Conservation (phyloP, 2,113 vertebrate species). For the Himantopus leucocephalus region DNA sequence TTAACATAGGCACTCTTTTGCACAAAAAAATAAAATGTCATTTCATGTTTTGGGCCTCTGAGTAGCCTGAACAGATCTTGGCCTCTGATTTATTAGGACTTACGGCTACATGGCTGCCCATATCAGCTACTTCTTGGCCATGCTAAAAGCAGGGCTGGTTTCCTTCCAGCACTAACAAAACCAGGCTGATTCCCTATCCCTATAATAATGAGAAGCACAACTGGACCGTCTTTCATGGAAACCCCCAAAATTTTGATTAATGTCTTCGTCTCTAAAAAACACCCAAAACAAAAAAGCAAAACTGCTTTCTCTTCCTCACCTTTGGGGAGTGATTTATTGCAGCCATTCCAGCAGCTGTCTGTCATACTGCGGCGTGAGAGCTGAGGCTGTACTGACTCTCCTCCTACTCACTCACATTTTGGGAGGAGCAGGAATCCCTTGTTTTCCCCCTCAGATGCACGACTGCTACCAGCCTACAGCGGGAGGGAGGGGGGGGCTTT, state of each 20-base stretch:
- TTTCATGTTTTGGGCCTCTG: background rate
- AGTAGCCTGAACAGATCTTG: background rate
- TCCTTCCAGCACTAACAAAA: background rate
- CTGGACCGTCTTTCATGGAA: background rate
- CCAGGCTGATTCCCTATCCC: background rate
- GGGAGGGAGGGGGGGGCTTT: background rate
- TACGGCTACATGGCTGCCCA: background rate
- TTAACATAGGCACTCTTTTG: background rate
- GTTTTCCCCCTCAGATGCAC: background rate
- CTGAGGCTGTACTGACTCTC: background rate
- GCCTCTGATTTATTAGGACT: background rate
- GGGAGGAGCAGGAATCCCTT: background rate
- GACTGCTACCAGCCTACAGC: background rate
- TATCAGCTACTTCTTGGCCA: background rate
- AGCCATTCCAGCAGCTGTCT: background rate
- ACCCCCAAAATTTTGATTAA: accelerated
- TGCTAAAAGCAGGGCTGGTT: background rate
- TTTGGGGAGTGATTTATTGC: background rate
- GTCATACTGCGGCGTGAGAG: accelerated
- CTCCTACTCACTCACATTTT: background rate
- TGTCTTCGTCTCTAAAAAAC: background rate
- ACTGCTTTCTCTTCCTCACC: background rate
- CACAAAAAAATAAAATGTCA: background rate
- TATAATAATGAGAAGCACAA: background rate
- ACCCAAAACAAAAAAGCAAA: background rate